Conservation (phyloP, 2,113 vertebrate species). For the Laticauda laticaudata region DNA sequence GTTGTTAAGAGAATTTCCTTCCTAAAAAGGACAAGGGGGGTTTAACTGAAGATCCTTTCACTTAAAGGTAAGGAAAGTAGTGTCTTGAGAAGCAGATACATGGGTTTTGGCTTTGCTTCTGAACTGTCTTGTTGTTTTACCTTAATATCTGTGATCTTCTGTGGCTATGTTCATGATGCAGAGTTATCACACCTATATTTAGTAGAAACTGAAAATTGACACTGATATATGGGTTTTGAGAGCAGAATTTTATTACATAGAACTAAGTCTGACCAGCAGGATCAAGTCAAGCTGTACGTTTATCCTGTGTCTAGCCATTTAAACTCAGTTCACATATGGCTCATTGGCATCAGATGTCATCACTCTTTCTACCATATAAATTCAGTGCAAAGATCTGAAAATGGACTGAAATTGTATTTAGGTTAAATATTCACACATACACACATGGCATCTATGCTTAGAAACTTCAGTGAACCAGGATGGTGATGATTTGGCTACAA, state of each 20-base stretch:
- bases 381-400: not conserved
- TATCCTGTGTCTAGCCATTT: not conserved
- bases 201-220: not conserved
- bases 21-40: no score
- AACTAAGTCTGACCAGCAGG: not conserved
- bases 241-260: not conserved
- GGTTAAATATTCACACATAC: not conserved
- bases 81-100: no score
- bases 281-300: not conserved
- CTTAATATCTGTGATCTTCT: not conserved
- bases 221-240: not conserved
- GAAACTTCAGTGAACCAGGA: not conserved
- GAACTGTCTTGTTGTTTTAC: not conserved
- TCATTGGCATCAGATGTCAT: not conserved
- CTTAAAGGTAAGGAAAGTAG: no score
- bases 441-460: not conserved
- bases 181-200: not conserved
- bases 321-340: not conserved
- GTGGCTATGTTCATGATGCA: not conserved
- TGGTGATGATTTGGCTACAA: not conserved
- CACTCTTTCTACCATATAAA: not conserved
- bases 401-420: not conserved
- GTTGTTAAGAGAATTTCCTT: not conserved
- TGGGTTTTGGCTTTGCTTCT: not conserved
- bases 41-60: no score